Evolutionary conservation across 2,888 invertebrate species (phyloP).

Genomic region (Gnatocerus cornutus): DNA sequence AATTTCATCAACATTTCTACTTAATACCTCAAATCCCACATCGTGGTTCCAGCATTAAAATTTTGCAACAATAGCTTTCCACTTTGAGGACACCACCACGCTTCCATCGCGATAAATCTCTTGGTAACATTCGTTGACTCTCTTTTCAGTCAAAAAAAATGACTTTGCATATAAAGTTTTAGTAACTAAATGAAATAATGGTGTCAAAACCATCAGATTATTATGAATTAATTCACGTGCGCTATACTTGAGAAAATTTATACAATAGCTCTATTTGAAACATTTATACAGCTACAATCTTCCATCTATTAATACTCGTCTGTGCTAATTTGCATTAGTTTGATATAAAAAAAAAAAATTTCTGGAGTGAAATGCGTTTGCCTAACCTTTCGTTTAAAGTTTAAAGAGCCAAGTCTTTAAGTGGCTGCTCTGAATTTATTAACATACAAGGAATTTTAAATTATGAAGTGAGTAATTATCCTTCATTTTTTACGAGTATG

Average conservation of each 20-base stretch:
- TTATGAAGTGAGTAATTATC: slow-evolving; percentile 29
- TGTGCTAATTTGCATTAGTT: slow-evolving; percentile 13
- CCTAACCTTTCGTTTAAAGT: slow-evolving; percentile 28
- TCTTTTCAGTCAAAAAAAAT: slow-evolving; percentile 2
- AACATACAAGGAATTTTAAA: slow-evolving; percentile 36
- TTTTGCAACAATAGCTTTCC: neutral
- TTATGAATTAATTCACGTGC: slow-evolving; percentile 8
- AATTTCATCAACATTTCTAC: too few species aligned
- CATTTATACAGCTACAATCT: slow-evolving; percentile 19
- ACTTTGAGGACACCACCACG: neutral
- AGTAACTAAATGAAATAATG: slow-evolving; percentile 6
- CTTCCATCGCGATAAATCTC: neutral
- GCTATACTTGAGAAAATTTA: slow-evolving; percentile 28
- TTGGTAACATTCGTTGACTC: neutral
- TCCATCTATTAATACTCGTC: slow-evolving; percentile 16
- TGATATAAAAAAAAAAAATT: slow-evolving; percentile 3
- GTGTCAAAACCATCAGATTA: slow-evolving; percentile 14
- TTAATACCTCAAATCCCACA: too few species aligned
- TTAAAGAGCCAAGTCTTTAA: slow-evolving; percentile 35
- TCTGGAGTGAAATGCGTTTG: neutral
- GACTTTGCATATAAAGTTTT: slow-evolving; percentile 3
- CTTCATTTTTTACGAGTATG: slow-evolving; percentile 34
- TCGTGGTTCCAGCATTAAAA: neutral
- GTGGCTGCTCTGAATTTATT: slow-evolving; percentile 26
- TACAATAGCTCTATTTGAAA: slow-evolving; percentile 16